Evolutionary conservation across 2,888 invertebrate species (phyloP), one percentile per base, ranked within the genome.

Genomic region (Microctonus hyperodae): DNA sequence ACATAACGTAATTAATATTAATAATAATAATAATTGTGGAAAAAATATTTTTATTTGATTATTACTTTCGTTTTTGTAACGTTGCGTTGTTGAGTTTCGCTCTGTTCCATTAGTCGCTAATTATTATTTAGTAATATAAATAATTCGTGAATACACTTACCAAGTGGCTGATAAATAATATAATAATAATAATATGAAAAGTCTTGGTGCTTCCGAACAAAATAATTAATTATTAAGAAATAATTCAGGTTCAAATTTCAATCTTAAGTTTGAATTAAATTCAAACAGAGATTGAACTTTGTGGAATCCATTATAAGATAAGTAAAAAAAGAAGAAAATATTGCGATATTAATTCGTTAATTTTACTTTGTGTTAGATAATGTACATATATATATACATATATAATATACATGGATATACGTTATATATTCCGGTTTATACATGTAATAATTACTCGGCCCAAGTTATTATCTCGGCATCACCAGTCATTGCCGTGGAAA

Each of bases 1-100:
- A 78, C 81, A 72, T 82, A 83, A 79, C 77, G 23, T 61, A 16
- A 61, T 16, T 22, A 50, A 61, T 28, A 23, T 33, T 22, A 31
- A 25, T 31, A 31, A 22, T 20, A 40, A 33, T 33, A 33, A 33
- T n/a, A 16, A 31, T 44, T n/a, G 22, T 33, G 20, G 1, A 33
- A 55, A 33, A n/a, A 25, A 31, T 28, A 23, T 33, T 31, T 11
- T 53, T 25, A 53, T 53, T 28, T 31, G 13, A 2, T 20, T 55
- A 11, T 2, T 28, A 4, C 31, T 33, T 22, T 61, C 20, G 20
- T 11, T 25, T 50, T n/a, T 51, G n/a, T 61, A 51, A 48, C 11
- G 10, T 51, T 61, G 31, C 33, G 44, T 51, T 51, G 33, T 23
- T 33, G 63, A 56, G 55, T 22, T 44, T 44, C 16, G 58, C 60